Evolutionary conservation across 1,140 invertebrate species (phyloP).

Genomic region (Arion vulgaris): DNA sequence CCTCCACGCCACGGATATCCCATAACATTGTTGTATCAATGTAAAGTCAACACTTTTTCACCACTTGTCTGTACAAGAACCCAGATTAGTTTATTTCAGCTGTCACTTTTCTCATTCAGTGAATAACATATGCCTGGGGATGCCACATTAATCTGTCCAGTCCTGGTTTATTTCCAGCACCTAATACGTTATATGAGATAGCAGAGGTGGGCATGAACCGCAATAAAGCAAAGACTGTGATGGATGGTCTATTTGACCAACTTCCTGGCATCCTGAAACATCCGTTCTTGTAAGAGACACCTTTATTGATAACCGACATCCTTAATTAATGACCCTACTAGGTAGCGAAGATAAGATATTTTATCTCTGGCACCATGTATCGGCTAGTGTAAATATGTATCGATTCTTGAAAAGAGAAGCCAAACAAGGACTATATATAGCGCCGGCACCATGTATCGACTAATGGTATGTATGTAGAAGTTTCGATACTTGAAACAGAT

Average conservation of each 20-base stretch:
- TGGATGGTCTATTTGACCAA: neutral
- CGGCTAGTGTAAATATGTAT: neutral
- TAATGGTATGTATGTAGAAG: no score
- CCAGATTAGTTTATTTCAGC: neutral
- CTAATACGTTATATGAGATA: neutral
- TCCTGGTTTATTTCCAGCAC: neutral
- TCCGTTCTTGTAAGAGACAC: neutral
- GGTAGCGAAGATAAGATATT: neutral
- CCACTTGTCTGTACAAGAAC: no score
- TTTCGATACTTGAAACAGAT: no score
- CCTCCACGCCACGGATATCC: no score
- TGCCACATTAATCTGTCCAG: neutral
- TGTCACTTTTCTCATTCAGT: neutral
- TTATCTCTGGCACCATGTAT: neutral
- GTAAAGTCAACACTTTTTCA: no score
- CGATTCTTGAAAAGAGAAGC: conserved; percentile 2
- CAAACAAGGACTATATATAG: no score
- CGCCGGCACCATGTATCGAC: no score
- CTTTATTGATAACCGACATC: conserved; percentile 10
- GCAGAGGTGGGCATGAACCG: neutral
- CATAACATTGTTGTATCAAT: no score
- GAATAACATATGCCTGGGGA: neutral
- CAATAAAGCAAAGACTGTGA: neutral
- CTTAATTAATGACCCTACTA: neutral
- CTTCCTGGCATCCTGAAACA: neutral